Evolutionary conservation across 2,888 invertebrate genomes (phyloP).

Genomic region (Beris morrisii): DNA sequence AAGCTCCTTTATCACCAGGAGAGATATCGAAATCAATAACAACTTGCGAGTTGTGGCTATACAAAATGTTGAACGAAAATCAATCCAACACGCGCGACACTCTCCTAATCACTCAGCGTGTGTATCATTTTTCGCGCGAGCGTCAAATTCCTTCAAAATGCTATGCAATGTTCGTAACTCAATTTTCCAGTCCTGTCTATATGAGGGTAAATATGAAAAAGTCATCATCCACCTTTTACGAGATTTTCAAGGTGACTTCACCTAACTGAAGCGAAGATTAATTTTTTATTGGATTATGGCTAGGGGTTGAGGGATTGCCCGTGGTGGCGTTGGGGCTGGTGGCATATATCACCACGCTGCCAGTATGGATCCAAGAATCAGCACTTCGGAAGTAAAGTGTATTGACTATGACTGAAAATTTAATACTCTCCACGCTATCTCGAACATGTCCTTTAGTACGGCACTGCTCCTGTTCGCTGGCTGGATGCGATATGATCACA

Average conservation of each 20-base stretch:
- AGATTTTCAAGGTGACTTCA: slow-evolving; percentile 39
- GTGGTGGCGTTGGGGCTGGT: not conserved
- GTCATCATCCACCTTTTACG: slow-evolving; percentile 38
- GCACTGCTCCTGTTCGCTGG: not conserved
- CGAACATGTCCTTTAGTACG: not conserved
- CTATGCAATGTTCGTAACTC: slow-evolving; percentile 37
- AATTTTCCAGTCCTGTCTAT: slow-evolving; percentile 25
- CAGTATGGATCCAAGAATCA: slow-evolving; percentile 24
- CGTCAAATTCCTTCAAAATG: slow-evolving; percentile 24
- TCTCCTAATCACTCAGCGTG: not conserved
- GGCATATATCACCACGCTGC: not conserved
- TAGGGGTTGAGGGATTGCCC: slow-evolving; percentile 1
- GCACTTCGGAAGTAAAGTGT: slow-evolving; percentile 35
- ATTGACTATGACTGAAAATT: slow-evolving; percentile 36
- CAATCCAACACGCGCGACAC: not conserved
- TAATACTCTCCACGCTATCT: slow-evolving; percentile 33
- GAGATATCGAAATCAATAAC: too few relatives aligned
- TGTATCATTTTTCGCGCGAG: too few relatives aligned
- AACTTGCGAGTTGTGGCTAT: too few relatives aligned
- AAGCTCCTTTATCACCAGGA: too few relatives aligned
- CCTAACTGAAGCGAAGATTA: slow-evolving; percentile 38
- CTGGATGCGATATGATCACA: slow-evolving; percentile 19
- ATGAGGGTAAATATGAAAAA: slow-evolving; percentile 38
- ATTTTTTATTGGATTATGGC: slow-evolving; percentile 39
- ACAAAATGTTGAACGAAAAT: too few relatives aligned